These are phyloP conservation scores for Coecobrya sp. DNA, from an alignment of 2,888 invertebrate species.

Conservation along the genomic window DNA sequence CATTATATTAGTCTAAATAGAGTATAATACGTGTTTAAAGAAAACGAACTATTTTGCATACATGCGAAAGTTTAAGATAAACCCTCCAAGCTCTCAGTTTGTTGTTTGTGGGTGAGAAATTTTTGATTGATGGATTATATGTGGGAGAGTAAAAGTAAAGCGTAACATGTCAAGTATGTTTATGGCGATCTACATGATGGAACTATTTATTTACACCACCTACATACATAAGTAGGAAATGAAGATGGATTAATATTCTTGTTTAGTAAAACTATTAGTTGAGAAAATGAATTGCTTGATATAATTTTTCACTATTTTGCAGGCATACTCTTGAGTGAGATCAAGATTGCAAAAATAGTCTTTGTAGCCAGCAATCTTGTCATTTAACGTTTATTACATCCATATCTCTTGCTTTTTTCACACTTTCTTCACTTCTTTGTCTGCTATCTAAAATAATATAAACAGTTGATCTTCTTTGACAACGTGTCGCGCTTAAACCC, in stretches of 20 bases:
- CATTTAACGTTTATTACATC: too few species aligned
- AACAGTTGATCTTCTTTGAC: not conserved
- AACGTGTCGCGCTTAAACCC: not conserved
- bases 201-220: not conserved
- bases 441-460: too few species aligned
- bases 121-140: not conserved
- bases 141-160: not conserved
- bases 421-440: too few species aligned
- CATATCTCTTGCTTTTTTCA: too few species aligned
- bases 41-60: not conserved
- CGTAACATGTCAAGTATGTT: not conserved
- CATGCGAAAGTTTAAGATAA: not conserved
- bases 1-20: not conserved
- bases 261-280: too few species aligned
- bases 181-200: not conserved
- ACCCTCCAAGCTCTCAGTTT: not conserved
- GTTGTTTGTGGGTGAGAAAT: not conserved
- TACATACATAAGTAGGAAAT: not conserved
- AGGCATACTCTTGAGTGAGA: too few species aligned
- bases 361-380: too few species aligned
- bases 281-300: too few species aligned
- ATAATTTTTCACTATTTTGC: too few species aligned
- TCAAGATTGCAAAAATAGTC: too few species aligned
- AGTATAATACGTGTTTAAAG: not conserved
- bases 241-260: too few species aligned